Base-by-base conservation (phyloP, 1,140 invertebrate species). In the Ruditapes philippinarum region DNA sequence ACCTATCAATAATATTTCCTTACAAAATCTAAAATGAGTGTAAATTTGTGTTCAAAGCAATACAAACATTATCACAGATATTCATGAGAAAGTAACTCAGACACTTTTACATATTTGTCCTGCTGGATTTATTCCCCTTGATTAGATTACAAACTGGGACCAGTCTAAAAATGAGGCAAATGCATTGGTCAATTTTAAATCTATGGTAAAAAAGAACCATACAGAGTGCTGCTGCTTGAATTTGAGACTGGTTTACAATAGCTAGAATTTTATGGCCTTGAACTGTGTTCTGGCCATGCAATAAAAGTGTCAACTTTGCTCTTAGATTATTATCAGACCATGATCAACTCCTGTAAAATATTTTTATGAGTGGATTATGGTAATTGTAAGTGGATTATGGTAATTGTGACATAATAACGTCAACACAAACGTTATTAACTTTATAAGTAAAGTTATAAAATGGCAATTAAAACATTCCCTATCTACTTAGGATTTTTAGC, bases 371-470 rank as follows among this genome's bases (percentile, higher is more conserved):
- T 4, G 5, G 45, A 78, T 78, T 78, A 78, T 78, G 74, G n/a
- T 51, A 78, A 78, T 78, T 54, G 31, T 49, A 12, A 78, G 14
- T 4, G 5, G 45, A 78, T 78, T 78, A 78, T 78, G 74, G n/a
- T 51, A 78, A 78, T 78, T 54, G 31, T 49, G 19, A 78, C 45
- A 78, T 36, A 78, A 78, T 54, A 78, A 51, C 54, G 74, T 78
- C 74, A 78, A 78, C 73, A 76, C 65, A 70, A 70, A 70, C 65
- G 5, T 36, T 22, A 70, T 25, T 38, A 25, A 38, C 33, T 28
- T 38, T 38, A 70, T 70, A 70, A 70, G 38, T 22, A 17, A 70
- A 36, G 14, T 33, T n/a, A 9, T 11, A 28, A 36, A 19, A 17
- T 40, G 31, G 36, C n/a, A 38, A 70, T 70, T 17, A 38, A 70